Evolutionary conservation across 2,797 vertebrate genomes (phyloP), one percentile per base, ranked within the genome.

Genomic region (Oryzias sinensis): DNA sequence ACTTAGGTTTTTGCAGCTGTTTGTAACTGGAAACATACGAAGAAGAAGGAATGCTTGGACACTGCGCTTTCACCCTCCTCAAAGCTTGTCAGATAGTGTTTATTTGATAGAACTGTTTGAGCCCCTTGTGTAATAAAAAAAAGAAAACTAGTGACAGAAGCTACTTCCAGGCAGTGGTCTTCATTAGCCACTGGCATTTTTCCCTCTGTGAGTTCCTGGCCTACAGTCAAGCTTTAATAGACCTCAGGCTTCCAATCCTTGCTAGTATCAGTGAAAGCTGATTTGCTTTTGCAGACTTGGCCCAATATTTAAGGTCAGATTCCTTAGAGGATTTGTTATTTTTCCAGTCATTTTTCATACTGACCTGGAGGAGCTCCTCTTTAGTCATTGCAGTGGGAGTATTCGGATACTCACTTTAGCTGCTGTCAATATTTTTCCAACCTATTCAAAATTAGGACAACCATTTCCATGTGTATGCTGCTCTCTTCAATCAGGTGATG

Each of bases 401-500:
- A 48, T 75, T 70, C 53, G 56, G 56, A 67, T 55, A 57, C 57
- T 67, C 45, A 46, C 43, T 54, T 68, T 42, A 69, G 48, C 67
- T 66, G 48, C 51, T 16, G 37, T 55, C 54, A 59, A 72, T 37
- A 55, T 62, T 65, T 71, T 80, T 77, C 65, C 57, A 68, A 51
- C 27, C 25, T 49, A 16, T 53, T 47, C 56, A 60, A 51, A 77
- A 62, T 56, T 14, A 18, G 43, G 61, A 64, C 22, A 79, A 40
- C 65, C 14, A 8, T 56, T 42, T 47, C 49, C 14, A 50, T 53
- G 44, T 46, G 17, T 40, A 55, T 1, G 22, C 46, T 37, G 7
- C 58, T 62, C 1, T 17, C 0, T 25, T 44, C 17, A 25, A 51
- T 65, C 70, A 99, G 97, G 95, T 22, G 96, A 98, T 41, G 96